Evolutionary conservation across 2,888 invertebrate genomes (phyloP).

Genomic region (Crocallis elinguaria): DNA sequence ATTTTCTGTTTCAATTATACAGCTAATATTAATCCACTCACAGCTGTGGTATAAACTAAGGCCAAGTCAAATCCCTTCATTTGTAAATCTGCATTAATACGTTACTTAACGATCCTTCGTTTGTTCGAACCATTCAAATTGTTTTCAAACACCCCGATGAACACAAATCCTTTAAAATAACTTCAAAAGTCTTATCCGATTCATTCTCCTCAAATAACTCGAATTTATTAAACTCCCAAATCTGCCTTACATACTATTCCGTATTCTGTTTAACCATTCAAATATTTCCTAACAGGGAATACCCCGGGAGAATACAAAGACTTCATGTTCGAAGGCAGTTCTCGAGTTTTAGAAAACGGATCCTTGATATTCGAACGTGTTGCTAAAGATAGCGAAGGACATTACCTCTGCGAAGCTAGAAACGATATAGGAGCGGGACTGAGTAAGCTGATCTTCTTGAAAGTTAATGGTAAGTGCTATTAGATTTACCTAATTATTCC

Average conservation of each 20-base stretch:
- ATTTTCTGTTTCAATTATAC: too few relatives aligned
- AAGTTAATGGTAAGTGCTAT: constrained; percentile 92
- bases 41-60: background rate
- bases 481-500: background rate
- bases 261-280: constrained; percentile 11
- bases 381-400: constrained; percentile 94
- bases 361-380: constrained; percentile 93
- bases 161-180: constrained; percentile 27
- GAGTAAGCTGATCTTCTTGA: constrained; percentile 95
- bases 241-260: constrained; percentile 12
- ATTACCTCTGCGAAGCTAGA: constrained; percentile 96
- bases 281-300: constrained; percentile 73
- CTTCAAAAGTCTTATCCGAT: constrained; percentile 20
- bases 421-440: constrained; percentile 96
- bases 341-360: constrained; percentile 91
- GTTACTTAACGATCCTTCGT: constrained; percentile 16
- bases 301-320: constrained; percentile 92
- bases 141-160: constrained; percentile 24
- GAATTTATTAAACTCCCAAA: constrained; percentile 24
- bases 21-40: background rate
- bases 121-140: constrained; percentile 25
- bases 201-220: constrained; percentile 21
- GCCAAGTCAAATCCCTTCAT: constrained; percentile 5
- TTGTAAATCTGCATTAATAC: constrained; percentile 1
- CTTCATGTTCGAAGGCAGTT: constrained; percentile 91